Evolutionary conservation across 2,888 invertebrate species (phyloP).

Genomic region (Hololepta plana): DNA sequence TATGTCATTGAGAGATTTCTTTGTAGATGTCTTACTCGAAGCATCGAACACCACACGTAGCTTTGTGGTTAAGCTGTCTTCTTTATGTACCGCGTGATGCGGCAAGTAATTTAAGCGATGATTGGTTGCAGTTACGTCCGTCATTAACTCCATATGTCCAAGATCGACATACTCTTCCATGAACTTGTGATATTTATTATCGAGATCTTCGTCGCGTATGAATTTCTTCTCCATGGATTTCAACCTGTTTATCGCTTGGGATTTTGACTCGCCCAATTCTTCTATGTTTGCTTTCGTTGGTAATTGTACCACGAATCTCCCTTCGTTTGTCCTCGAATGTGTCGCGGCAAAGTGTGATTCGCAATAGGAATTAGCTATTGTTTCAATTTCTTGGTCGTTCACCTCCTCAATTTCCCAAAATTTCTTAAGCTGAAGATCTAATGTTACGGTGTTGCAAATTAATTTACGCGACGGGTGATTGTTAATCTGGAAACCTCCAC

Average conservation of each 20-base stretch:
- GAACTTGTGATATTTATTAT: slow-evolving; percentile 5
- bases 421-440: no score
- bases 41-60: slow-evolving; percentile 9
- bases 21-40: slow-evolving; percentile 5
- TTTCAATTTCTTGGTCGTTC: no score
- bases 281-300: slow-evolving; percentile 6
- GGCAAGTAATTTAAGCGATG: slow-evolving; percentile 9
- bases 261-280: slow-evolving; percentile 7
- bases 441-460: no score
- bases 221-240: slow-evolving; percentile 8
- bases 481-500: slow-evolving; percentile 8
- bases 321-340: slow-evolving; percentile 2
- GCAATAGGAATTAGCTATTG: slow-evolving; percentile 2
- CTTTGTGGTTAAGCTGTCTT: slow-evolving; percentile 8
- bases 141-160: slow-evolving; percentile 6
- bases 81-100: slow-evolving; percentile 8
- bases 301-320: slow-evolving; percentile 9
- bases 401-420: slow-evolving; percentile 3
- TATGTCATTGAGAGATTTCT: slow-evolving; percentile 8
- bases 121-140: no score
- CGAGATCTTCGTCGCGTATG: slow-evolving; percentile 6
- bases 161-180: slow-evolving; percentile 7
- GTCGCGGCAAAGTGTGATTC: slow-evolving; percentile 4
- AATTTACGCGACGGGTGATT: no score
- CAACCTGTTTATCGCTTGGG: slow-evolving; percentile 7